A percentile compares a stretch with the other conserved stretches of the same genome.
These are phyloP conservation scores for Pelobates fuscus DNA, from an alignment of 2,113 vertebrate genomes.

Conservation along the genomic window DNA sequence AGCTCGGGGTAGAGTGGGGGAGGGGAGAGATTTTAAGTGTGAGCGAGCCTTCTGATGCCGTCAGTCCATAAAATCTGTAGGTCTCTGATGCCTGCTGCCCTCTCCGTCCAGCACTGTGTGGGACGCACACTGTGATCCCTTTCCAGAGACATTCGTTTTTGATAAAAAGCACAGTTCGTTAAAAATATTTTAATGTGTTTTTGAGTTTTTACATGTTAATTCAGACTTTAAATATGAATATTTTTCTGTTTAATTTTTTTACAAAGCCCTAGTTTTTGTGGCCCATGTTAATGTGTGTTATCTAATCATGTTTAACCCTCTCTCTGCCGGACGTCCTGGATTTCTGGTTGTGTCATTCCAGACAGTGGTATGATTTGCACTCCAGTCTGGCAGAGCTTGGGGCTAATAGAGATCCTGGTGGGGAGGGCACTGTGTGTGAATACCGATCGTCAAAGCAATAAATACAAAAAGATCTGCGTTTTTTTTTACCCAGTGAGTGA, in stretches of 20 bases:
- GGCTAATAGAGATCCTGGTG: not conserved
- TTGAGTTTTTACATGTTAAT: too few species aligned
- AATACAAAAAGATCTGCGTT: slow-evolving; percentile 13
- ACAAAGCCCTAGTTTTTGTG: too few species aligned
- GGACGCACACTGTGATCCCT: not conserved
- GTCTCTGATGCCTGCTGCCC: not conserved
- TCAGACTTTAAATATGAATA: too few species aligned
- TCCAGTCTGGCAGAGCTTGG: slow-evolving; percentile 2
- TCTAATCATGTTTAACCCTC: not conserved
- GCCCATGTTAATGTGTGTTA: too few species aligned
- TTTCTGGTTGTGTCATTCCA: slow-evolving; percentile 10
- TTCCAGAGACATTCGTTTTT: not conserved
- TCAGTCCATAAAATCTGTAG: too few species aligned
- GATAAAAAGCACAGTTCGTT: slow-evolving; percentile 11
- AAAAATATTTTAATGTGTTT: not conserved
- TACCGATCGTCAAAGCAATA: slow-evolving; percentile 15
- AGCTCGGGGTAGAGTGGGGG: too few species aligned
- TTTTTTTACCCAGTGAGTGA: slow-evolving; percentile 8
- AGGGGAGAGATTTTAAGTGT: too few species aligned
- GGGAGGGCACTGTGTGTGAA: slow-evolving; percentile 8
- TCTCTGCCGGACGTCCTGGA: not conserved
- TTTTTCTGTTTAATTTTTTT: too few species aligned
- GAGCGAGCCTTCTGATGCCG: too few species aligned
- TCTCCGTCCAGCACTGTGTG: not conserved
- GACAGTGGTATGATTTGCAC: slow-evolving; percentile 21